Evolutionary conservation across 2,113 vertebrate species (phyloP).

Genomic region (Podarcis raffonei): DNA sequence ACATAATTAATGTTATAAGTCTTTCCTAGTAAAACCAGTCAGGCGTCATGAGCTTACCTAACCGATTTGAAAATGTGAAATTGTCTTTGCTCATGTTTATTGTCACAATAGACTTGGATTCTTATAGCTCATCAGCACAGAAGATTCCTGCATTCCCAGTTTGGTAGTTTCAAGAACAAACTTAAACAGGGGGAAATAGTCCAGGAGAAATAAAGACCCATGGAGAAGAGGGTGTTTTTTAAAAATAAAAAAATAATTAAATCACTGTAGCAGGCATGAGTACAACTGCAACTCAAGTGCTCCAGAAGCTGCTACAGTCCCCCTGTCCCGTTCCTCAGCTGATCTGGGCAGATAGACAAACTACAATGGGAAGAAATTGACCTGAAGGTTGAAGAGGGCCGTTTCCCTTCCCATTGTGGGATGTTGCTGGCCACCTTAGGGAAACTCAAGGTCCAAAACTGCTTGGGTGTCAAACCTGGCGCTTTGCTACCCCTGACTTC

Average conservation of each 20-base stretch:
- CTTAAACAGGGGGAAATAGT: not conserved
- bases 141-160: not conserved
- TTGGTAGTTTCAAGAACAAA: not conserved
- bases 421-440: no score
- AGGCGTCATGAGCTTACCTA: constrained; percentile 57
- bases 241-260: not conserved
- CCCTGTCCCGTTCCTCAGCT: no score
- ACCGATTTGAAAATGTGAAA: constrained; percentile 60
- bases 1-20: constrained; percentile 54
- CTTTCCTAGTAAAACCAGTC: constrained; percentile 54
- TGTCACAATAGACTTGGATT: constrained; percentile 53
- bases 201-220: not conserved
- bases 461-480: no score
- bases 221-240: not conserved
- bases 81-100: constrained; percentile 45
- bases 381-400: no score
- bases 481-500: no score
- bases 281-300: not conserved
- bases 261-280: not conserved
- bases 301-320: no score
- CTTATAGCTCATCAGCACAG: constrained; percentile 22
- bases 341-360: no score
- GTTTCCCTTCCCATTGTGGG: no score
- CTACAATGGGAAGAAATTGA: no score
- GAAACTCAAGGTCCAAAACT: no score